Evolutionary conservation across 2,888 invertebrate species (phyloP), one percentile per base, ranked within the genome.

Genomic region (Syrphus vitripennis): DNA sequence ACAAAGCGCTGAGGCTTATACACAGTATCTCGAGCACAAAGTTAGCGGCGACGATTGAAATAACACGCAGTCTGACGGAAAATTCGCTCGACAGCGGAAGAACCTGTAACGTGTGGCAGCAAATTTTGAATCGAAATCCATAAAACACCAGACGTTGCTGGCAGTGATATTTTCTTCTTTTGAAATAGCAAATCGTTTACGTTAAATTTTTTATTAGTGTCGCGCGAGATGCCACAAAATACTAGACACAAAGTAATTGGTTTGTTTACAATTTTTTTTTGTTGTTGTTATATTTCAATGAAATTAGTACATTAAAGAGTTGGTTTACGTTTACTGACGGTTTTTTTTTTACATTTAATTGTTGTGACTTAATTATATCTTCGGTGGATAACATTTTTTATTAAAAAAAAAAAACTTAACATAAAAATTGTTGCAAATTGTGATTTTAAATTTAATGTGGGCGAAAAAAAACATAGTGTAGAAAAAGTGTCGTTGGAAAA

Each of bases 1-100:
- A 29, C 53, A 65, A 83, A 78, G 45, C 80, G 53, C 26, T 69
- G 19, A 67, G 48, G 45, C 74, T 74, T 57, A 21, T 55, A 34
- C 70, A 78, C 59, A 67, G 26, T 69, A 69, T 63, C 59, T 74
- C 71, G 71, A 55, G 50, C 14, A 65, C 34, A 37, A 59, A 55
- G 57, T 40, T 16, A 76, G 48, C 50, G 71, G 71, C 63, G 65
- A 50, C 74, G 40, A 61, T 37, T 57, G 55, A 75, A 84, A 59
- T 63, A 80, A 75, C 83, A 80, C 57, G 61, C 80, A 84, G 84
- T 84, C 84, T 80, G 59, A 84, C 80, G 76, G 71, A 84, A 76
- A 76, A 72, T 76, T 71, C 80, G n/a, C 76, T 76, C 71, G 80
- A 72, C 59, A 55, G 67, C 59, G 84, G 80, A 63, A 63, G 75